Base-by-base conservation (phyloP, 2,113 vertebrate genomes). In the Lampris incognitus region DNA sequence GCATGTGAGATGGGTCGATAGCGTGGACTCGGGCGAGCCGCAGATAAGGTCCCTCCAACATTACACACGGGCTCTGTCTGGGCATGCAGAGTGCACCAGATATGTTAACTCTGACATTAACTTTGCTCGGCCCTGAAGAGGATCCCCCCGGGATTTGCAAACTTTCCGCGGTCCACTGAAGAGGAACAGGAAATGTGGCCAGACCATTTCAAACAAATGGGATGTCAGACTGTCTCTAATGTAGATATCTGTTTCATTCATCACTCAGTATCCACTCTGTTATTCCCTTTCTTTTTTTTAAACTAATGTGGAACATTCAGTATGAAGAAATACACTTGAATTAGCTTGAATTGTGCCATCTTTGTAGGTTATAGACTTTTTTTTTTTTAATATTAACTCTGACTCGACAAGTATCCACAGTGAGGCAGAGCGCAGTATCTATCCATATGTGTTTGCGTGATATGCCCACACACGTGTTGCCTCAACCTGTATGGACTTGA, bases 11-110 rank as follows among this genome's bases (percentile, higher is more conserved):
- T 65, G 70, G 74, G 57, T 60, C 80, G 75, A 85, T 83, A 79
- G 75, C 81, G 69, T 65, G 74, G 76, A 65, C 72, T 64, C 69
- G 74, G 65, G 62, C 48, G 46, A 9, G 61, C 73, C 58, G 64
- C 36, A 84, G 77, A 89, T 88, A 70, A 89, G 39, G 63, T 73
- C 56, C 67, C 59, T 52, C 60, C 42, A 24, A 66, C 60, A 78
- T 82, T 63, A 72, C 78, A 85, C 41, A 57, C 72, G 77, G 79
- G 85, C 81, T 76, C 62, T 83, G 88, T 83, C 84, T 87, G 84
- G 79, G 85, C 86, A 85, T 66, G 89, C 68, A 78, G 57, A 73
- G 78, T 52, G 42, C 13, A 57, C 60, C 67, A 46, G 57, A 74
- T 68, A 54, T 68, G 72, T 77, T 65, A 54, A 66, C 76, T 66